Evolutionary conservation across 2,888 invertebrate genomes (phyloP), one percentile per base, ranked within the genome.

Genomic region (Macrosiphum euphorbiae): DNA sequence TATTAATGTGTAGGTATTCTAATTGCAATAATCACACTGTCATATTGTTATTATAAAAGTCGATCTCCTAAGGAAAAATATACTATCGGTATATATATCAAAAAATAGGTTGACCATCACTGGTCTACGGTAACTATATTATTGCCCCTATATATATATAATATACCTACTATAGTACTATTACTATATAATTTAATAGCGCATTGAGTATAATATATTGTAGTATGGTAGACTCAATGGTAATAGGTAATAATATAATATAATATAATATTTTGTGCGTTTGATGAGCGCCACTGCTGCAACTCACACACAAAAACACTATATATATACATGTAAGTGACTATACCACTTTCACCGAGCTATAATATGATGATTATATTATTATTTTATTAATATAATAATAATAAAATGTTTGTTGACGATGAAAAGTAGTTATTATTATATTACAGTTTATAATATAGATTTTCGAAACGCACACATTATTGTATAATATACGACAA

Each of bases 351-450:
- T 90, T 90, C 90, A 90, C 90, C 61, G 44, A 47, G n/a, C 90
- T 47, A 35, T 47, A 47, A 47, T 78, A 8, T 78, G 90, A 90
- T 28, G 24, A 61, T 90, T 47, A 55, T 58, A 61, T 90, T 90
- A 52, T 52, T 88, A 88, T 88, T 88, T 52, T 88, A 90, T 55
- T 90, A 67, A 90, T 61, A 89, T 61, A 61, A 89, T 61, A 61
- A 55, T 52, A 52, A 52, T 78, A 78, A 16, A 35, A 41, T 35
- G 20, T 20, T 78, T 78, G 67, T 67, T 35, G 35, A 35, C 61
- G 67, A 35, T 16, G n/a, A 67, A 35, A 78, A 35, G 20, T 35
- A 41, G 78, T 78, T 35, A 78, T 78, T 78, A 78, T 78, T 78
- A 78, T 78, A 67, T 90, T 90, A 61, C 47, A n/a, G 88, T 52